Percentiles rank a stretch among this genome's conserved stretches.
These are phyloP conservation scores for Cetonia aurata DNA, from an alignment of 2,888 invertebrate genomes.

Conservation along the genomic window DNA sequence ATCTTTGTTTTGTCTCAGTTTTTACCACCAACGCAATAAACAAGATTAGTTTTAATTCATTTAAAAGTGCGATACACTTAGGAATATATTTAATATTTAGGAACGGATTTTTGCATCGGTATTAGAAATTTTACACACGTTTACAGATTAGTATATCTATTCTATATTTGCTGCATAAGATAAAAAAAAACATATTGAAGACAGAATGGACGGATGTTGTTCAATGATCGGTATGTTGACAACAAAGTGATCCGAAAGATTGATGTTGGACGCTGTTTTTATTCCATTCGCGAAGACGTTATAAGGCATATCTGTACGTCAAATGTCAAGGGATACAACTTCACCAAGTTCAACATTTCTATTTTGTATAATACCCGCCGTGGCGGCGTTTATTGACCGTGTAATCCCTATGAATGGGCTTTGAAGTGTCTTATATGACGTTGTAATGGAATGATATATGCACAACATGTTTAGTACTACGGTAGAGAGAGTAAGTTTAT, in stretches of 20 bases:
- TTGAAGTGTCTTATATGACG: too few relatives aligned
- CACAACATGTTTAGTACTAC: too few relatives aligned
- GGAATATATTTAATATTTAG: background rate
- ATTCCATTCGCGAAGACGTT: constrained; percentile 56
- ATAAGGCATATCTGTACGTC: constrained; percentile 48
- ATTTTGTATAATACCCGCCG: constrained; percentile 13
- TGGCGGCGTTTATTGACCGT: too few relatives aligned
- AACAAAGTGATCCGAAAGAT: constrained; percentile 59
- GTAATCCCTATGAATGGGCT: too few relatives aligned
- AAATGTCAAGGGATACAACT: constrained; percentile 41
- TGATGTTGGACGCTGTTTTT: constrained; percentile 58
- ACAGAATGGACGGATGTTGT: constrained; percentile 19
- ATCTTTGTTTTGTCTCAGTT: too few relatives aligned
- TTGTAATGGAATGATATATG: too few relatives aligned
- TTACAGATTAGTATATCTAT: background rate
- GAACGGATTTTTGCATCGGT: too few relatives aligned
- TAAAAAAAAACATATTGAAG: constrained; percentile 19
- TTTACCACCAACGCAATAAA: too few relatives aligned
- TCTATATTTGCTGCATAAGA: constrained; percentile 16
- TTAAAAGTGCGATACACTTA: too few relatives aligned
- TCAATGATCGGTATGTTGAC: constrained; percentile 49
- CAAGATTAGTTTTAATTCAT: too few relatives aligned
- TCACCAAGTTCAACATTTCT: constrained; percentile 32
- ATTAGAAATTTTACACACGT: too few relatives aligned
- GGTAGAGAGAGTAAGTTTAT: too few relatives aligned